Evolutionary conservation across 2,888 invertebrate species (phyloP).

Genomic region (Neoscelio sp.): DNA sequence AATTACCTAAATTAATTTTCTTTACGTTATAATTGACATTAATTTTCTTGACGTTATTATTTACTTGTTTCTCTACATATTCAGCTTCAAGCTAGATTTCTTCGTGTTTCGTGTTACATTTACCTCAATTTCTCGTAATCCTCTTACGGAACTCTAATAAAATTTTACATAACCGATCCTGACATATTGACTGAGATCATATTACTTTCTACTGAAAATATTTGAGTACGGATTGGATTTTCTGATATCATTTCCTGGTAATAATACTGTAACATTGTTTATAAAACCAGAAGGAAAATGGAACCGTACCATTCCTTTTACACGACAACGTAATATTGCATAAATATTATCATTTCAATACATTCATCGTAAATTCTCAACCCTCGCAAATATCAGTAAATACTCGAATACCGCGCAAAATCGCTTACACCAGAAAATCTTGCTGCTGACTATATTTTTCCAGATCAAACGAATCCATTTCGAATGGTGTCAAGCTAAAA

Average conservation of each 20-base stretch:
- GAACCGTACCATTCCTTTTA: no score
- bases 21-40: no score
- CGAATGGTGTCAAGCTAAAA: not conserved
- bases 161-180: slow-evolving; percentile 8
- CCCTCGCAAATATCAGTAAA: slow-evolving; percentile 33
- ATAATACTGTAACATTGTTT: slow-evolving; percentile 4
- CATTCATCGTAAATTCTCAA: slow-evolving; percentile 22
- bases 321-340: slow-evolving; percentile 15
- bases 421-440: slow-evolving; percentile 13
- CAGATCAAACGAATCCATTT: slow-evolving; percentile 26
- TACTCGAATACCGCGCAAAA: slow-evolving; percentile 29
- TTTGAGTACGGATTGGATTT: no score
- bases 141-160: slow-evolving; percentile 27
- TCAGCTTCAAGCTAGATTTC: not conserved
- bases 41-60: no score
- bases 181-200: not conserved
- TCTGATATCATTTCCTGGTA: not conserved
- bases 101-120: slow-evolving; percentile 2
- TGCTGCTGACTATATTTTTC: slow-evolving; percentile 8
- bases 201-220: not conserved
- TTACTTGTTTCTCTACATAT: no score
- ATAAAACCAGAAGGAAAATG: no score
- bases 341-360: slow-evolving; percentile 32
- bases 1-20: no score
- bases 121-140: slow-evolving; percentile 29